phyloP scores from a whole-genome alignment of 2,888 invertebrate genomes.

The Tinea trinotella region DNA sequence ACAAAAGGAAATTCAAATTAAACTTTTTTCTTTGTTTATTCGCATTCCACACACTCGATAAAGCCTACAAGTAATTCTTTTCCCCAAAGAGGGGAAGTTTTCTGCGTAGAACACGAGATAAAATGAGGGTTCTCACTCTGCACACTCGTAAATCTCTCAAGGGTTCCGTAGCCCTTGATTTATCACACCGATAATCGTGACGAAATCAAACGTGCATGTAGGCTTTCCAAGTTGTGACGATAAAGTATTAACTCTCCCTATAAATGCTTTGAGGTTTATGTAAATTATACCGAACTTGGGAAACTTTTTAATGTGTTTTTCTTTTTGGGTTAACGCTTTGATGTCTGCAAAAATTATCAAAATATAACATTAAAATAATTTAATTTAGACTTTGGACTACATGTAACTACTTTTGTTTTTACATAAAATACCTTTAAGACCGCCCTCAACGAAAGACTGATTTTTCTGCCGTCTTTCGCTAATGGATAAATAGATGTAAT shows the following conservation, averaged over 20 bases:
- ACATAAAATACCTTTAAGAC: too few species aligned
- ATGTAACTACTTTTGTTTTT: too few species aligned
- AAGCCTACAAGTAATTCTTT: slow-evolving; percentile 11
- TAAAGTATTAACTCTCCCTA: background rate
- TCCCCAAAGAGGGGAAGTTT: background rate
- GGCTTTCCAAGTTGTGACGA: background rate
- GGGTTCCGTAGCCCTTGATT: slow-evolving; percentile 6
- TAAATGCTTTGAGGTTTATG: background rate
- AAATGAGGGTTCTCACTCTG: slow-evolving; percentile 12
- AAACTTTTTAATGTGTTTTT: background rate
- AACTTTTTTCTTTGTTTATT: background rate
- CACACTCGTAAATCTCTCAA: background rate
- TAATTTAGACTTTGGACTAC: too few species aligned
- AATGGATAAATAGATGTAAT: too few species aligned
- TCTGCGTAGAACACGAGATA: slow-evolving; percentile 10
- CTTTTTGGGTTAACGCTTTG: too few species aligned
- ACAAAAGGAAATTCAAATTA: background rate
- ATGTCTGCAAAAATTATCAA: too few species aligned
- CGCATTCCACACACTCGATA: background rate
- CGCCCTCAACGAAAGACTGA: too few species aligned
- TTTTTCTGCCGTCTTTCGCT: too few species aligned
- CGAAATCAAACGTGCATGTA: slow-evolving; percentile 4
- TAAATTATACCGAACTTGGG: background rate
- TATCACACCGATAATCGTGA: slow-evolving; percentile 12
- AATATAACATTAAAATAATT: too few species aligned